Percentiles rank a stretch among this genome's conserved stretches.
phyloP scores from a whole-genome alignment of 2,797 vertebrate genomes.

The Australoheros facetus region DNA sequence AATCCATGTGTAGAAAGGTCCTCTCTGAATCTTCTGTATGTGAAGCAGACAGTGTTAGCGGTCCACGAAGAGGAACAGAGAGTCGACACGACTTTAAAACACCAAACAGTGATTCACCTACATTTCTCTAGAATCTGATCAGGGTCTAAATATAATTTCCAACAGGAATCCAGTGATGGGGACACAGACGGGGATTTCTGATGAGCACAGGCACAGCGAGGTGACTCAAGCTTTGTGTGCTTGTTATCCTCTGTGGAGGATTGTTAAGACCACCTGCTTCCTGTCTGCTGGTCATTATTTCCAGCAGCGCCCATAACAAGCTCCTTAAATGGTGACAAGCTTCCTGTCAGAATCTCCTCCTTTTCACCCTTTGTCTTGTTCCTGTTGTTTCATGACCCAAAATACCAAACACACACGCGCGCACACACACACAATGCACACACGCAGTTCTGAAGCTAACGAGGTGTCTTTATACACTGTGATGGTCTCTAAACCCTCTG shows the following conservation, averaged over 20 bases:
- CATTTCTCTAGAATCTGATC: not conserved
- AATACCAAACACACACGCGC: not conserved
- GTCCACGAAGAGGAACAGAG: not conserved
- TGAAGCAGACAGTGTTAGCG: not conserved
- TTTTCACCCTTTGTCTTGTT: constrained; percentile 14
- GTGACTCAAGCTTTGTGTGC: constrained; percentile 15
- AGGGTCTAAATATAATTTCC: not conserved
- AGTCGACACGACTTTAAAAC: not conserved
- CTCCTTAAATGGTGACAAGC: constrained; percentile 46
- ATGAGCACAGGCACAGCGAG: not conserved
- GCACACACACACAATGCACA: too few relatives aligned
- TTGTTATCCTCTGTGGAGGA: constrained; percentile 55
- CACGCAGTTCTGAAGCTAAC: not conserved
- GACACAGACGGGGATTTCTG: not conserved
- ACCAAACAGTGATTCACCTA: not conserved
- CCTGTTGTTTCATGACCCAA: not conserved
- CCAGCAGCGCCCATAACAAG: constrained; percentile 61
- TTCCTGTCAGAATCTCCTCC: constrained; percentile 19
- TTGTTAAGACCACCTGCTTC: constrained; percentile 53
- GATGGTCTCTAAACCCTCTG: too few relatives aligned
- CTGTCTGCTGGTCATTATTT: constrained; percentile 72
- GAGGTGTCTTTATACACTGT: too few relatives aligned
- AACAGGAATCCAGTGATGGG: not conserved
- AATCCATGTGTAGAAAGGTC: not conserved
- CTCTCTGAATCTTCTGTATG: too few relatives aligned